These are phyloP conservation scores for Hydrolagus affinis DNA, from an alignment of 2,113 vertebrate genomes.

Conservation along the genomic window DNA sequence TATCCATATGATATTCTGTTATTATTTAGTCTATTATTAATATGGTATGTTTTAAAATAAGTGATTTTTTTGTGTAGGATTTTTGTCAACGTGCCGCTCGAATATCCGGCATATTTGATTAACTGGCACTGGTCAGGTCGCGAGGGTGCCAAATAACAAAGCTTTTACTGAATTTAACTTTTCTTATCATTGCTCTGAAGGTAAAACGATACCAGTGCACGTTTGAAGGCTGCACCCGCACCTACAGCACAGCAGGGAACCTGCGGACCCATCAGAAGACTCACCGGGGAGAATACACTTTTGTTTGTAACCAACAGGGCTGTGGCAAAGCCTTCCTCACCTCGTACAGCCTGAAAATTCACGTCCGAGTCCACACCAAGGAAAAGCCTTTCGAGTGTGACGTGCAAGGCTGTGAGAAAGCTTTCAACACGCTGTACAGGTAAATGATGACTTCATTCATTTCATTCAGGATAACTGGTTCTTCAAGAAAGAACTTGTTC, in stretches of 20 bases:
- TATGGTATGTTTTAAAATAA: too few species aligned
- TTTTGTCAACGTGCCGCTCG: too few species aligned
- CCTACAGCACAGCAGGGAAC: slow-evolving; percentile 96
- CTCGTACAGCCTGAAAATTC: slow-evolving; percentile 97
- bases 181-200: slow-evolving; percentile 46
- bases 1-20: too few species aligned
- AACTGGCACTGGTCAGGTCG: too few species aligned
- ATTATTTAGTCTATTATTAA: too few species aligned
- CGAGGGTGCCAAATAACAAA: too few species aligned
- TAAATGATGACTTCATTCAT: slow-evolving; percentile 34
- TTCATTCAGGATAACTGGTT: not conserved
- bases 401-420: slow-evolving; percentile 93
- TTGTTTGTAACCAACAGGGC: slow-evolving; percentile 93
- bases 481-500: not conserved
- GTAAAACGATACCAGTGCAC: slow-evolving; percentile 97
- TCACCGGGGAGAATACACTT: slow-evolving; percentile 90
- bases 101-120: too few species aligned
- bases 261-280: slow-evolving; percentile 96
- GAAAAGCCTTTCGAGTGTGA: slow-evolving; percentile 97
- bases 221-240: slow-evolving; percentile 91
- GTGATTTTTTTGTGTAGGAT: too few species aligned
- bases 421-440: slow-evolving; percentile 95
- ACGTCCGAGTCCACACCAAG: slow-evolving; percentile 93
- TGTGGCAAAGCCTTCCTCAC: slow-evolving; percentile 98
- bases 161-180: not conserved